Conservation (phyloP, 2,797 vertebrate species). For the Molothrus ater region DNA sequence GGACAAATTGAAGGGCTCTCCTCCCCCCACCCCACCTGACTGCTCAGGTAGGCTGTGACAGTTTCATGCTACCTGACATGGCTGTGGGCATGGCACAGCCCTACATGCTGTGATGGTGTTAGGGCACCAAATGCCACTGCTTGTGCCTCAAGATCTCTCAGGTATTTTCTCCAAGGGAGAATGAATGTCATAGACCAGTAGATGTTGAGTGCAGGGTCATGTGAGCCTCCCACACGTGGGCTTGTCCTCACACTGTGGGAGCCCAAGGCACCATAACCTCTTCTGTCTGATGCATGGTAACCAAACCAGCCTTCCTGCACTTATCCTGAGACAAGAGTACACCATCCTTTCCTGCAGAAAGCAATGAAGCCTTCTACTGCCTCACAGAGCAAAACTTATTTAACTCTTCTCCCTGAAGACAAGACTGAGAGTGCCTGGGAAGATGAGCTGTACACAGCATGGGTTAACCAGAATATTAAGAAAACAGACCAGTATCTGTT, state of each 20-base stretch:
- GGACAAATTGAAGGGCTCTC: not conserved
- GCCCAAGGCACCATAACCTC: not conserved
- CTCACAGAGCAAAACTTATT: not conserved
- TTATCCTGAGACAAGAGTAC: not conserved
- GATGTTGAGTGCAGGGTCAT: not conserved
- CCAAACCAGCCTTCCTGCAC: not conserved
- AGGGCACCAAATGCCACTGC: not conserved
- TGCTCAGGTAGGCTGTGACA: not conserved
- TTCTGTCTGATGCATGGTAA: not conserved
- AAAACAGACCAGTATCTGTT: not conserved
- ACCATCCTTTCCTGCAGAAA: not conserved
- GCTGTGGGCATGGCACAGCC: not conserved
- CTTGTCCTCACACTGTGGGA: not conserved
- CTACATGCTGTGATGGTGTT: not conserved
- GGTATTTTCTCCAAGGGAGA: not conserved
- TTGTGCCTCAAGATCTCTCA: not conserved
- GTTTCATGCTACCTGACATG: not conserved
- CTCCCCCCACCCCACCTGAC: too few relatives aligned
- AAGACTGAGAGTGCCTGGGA: not conserved
- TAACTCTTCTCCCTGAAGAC: not conserved
- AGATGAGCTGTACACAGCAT: not conserved
- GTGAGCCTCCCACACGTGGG: rapidly evolving
- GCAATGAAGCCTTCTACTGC: not conserved
- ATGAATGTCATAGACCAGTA: not conserved
- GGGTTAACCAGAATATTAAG: not conserved